These are phyloP conservation scores for Gavia stellata DNA, from an alignment of 2,113 vertebrate genomes.

Conservation along the genomic window DNA sequence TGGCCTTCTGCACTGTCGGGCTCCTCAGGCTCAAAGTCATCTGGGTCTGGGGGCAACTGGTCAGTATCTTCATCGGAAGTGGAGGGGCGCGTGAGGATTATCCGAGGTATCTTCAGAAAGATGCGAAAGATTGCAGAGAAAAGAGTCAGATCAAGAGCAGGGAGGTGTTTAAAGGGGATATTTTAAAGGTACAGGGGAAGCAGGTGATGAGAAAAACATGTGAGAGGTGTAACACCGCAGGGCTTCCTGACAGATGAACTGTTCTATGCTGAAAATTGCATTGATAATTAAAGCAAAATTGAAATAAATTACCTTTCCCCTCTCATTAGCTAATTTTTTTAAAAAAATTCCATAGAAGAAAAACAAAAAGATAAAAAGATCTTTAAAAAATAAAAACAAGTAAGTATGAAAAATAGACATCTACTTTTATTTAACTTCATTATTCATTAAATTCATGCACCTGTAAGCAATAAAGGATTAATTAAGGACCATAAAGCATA, in stretches of 20 bases:
- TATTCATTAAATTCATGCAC: background rate
- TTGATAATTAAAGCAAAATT: background rate
- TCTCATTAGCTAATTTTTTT: background rate
- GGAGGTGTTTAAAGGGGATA: background rate
- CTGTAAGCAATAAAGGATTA: background rate
- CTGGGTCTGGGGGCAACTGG: slow-evolving; percentile 64
- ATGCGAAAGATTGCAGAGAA: background rate
- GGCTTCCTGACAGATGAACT: background rate
- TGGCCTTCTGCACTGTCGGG: slow-evolving; percentile 2
- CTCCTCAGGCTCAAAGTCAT: slow-evolving; percentile 54
- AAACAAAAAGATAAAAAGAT: background rate
- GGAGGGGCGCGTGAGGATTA: slow-evolving; percentile 83
- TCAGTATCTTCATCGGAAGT: slow-evolving; percentile 83
- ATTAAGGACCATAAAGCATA: background rate
- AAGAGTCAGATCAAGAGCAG: background rate
- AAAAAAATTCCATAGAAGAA: background rate
- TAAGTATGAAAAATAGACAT: background rate
- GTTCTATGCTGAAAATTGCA: background rate
- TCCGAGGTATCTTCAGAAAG: slow-evolving; percentile 76
- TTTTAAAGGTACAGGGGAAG: background rate
- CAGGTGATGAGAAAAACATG: background rate
- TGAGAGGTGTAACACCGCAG: background rate
- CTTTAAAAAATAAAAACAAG: background rate
- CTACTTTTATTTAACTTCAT: background rate
- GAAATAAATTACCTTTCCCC: background rate